Conservation (phyloP, 2,888 invertebrate species). For the Agrotis puta region DNA sequence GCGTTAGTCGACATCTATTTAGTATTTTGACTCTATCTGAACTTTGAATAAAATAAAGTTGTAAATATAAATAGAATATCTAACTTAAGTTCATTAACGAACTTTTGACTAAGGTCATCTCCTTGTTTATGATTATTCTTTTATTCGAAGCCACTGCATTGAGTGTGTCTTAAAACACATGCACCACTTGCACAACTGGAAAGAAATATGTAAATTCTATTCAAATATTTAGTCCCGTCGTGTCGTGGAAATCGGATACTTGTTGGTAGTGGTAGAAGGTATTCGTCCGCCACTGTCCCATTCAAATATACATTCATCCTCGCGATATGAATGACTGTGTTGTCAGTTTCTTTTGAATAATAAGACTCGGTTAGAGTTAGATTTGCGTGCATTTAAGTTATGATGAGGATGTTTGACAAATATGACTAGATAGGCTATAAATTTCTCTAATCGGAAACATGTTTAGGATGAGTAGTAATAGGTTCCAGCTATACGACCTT, state of each 20-base stretch:
- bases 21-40: constrained; percentile 28
- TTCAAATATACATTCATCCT: constrained; percentile 38
- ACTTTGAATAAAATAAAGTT: constrained; percentile 39
- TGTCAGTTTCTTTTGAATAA: constrained; percentile 35
- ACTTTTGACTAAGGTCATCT: constrained; percentile 1
- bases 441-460: neutral
- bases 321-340: constrained; percentile 44
- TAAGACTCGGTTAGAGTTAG: constrained; percentile 16
- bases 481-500: neutral
- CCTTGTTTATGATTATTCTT: neutral
- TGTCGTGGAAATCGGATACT: constrained; percentile 52
- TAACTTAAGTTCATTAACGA: constrained; percentile 5
- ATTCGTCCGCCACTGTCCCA: constrained; percentile 52
- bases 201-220: constrained; percentile 48
- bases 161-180: constrained; percentile 1
- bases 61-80: neutral
- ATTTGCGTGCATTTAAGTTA: constrained; percentile 13
- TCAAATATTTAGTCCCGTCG: constrained; percentile 44
- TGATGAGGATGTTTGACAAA: neutral
- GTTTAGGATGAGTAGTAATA: neutral
- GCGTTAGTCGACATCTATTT: constrained; percentile 58
- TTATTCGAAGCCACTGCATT: neutral
- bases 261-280: constrained; percentile 32
- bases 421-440: neutral
- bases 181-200: constrained; percentile 12